Conservation (phyloP, 1,140 invertebrate species). For the Heliothis virescens region DNA sequence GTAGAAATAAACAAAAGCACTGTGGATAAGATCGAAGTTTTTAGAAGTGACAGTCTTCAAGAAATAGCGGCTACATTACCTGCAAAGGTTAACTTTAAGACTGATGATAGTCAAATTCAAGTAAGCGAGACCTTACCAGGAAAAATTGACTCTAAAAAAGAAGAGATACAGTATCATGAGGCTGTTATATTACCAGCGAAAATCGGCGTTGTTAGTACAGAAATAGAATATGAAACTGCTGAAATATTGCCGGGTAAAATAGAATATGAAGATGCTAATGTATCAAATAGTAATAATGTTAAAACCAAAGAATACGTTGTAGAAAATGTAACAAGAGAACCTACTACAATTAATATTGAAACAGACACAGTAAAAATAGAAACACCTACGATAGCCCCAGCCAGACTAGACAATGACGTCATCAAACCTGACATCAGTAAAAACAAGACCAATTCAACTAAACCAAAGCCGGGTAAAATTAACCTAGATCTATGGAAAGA, state of each 20-base stretch:
- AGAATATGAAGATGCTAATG: neutral
- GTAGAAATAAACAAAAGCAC: slow-evolving; percentile 22
- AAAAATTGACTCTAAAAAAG: neutral
- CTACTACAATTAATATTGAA: neutral
- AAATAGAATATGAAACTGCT: neutral
- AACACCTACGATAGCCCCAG: neutral
- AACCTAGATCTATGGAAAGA: slow-evolving; percentile 23
- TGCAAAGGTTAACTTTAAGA: neutral
- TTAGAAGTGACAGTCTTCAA: slow-evolving; percentile 2
- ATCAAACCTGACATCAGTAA: neutral
- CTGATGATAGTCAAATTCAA: neutral
- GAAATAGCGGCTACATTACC: slow-evolving; percentile 16
- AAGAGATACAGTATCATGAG: neutral
- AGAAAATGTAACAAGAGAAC: neutral
- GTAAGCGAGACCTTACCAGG: slow-evolving; percentile 3
- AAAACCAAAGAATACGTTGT: neutral
- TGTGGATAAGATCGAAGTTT: slow-evolving; percentile 10
- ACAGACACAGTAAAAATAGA: neutral
- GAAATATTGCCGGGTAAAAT: neutral
- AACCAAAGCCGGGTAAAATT: slow-evolving; percentile 18
- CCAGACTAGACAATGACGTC: neutral
- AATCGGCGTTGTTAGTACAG: neutral
- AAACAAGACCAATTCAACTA: neutral
- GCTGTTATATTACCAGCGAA: neutral
- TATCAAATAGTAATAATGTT: neutral